Evolutionary conservation across 2,113 vertebrate species (phyloP).

Genomic region (Boulengeromyrus knoepffleri): DNA sequence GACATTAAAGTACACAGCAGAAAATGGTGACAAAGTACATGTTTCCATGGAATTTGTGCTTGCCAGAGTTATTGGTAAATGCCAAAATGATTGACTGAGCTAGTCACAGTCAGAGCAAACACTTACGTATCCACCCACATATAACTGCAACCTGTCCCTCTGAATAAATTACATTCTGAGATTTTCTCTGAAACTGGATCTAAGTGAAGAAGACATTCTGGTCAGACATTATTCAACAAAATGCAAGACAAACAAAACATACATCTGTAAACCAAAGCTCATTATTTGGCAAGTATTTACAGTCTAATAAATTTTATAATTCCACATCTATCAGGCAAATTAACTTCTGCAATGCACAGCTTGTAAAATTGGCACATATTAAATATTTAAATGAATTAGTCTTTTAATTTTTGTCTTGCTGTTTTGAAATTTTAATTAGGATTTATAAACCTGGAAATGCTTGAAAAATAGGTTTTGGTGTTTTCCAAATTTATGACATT

Average conservation of each 20-base stretch:
- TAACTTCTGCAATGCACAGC: not conserved
- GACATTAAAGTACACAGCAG: not conserved
- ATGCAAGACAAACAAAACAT: not conserved
- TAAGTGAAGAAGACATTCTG: not conserved
- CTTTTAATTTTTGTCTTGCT: not conserved
- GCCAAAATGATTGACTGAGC: not conserved
- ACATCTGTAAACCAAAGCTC: not conserved
- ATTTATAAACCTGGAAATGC: not conserved
- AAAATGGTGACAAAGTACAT: not conserved
- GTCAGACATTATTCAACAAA: not conserved
- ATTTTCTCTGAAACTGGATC: not conserved
- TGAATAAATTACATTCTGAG: not conserved
- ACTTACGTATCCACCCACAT: not conserved
- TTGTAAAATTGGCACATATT: not conserved
- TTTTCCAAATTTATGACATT: not conserved
- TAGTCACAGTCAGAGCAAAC: not conserved
- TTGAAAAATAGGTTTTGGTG: not conserved
- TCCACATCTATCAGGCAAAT: not conserved
- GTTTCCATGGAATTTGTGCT: not conserved
- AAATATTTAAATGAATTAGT: not conserved
- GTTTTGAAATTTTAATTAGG: not conserved
- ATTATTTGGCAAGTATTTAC: not conserved
- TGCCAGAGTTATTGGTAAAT: not conserved
- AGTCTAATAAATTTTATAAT: not conserved
- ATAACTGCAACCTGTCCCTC: not conserved